These are phyloP conservation scores for Gallinago jamesoni DNA, from an alignment of 2,113 vertebrate species.

Conservation along the genomic window DNA sequence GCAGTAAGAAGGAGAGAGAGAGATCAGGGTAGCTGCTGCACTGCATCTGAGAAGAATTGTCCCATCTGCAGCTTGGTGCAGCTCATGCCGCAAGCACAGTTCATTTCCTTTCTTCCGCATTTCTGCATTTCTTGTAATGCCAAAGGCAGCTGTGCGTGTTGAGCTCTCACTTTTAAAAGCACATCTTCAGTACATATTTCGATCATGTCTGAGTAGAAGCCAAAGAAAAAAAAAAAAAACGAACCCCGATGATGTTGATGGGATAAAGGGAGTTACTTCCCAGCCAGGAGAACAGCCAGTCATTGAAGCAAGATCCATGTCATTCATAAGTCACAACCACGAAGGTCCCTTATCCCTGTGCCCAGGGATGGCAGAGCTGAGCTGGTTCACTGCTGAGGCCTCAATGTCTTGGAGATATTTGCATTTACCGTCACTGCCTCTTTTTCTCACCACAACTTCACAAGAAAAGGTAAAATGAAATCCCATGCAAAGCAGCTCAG, in stretches of 20 bases:
- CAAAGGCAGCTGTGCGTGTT: not conserved
- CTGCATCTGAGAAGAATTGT: not conserved
- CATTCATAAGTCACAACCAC: not conserved
- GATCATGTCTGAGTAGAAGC: not conserved
- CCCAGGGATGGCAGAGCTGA: not conserved
- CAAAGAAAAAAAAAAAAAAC: not conserved
- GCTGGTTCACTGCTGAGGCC: not conserved
- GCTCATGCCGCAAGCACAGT: not conserved
- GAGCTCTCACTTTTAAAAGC: not conserved
- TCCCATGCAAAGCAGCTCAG: constrained; percentile 6
- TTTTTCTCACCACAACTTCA: not conserved
- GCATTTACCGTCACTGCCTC: not conserved
- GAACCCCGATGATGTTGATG: not conserved
- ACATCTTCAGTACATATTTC: not conserved
- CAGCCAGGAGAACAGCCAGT: not conserved
- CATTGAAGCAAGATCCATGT: not conserved
- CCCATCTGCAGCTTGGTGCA: not conserved
- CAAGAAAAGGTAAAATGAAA: not conserved
- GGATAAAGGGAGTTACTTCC: not conserved
- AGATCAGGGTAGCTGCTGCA: not conserved
- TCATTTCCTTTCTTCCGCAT: constrained; percentile 4
- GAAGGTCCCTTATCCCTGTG: not conserved
- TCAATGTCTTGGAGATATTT: not conserved
- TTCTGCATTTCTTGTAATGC: not conserved
- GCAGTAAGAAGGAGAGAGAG: not conserved